Percentiles rank a stretch among this genome's conserved stretches.
These are phyloP conservation scores for Vicugna pacos DNA, from an alignment of 2,113 vertebrate genomes.

Conservation along the genomic window DNA sequence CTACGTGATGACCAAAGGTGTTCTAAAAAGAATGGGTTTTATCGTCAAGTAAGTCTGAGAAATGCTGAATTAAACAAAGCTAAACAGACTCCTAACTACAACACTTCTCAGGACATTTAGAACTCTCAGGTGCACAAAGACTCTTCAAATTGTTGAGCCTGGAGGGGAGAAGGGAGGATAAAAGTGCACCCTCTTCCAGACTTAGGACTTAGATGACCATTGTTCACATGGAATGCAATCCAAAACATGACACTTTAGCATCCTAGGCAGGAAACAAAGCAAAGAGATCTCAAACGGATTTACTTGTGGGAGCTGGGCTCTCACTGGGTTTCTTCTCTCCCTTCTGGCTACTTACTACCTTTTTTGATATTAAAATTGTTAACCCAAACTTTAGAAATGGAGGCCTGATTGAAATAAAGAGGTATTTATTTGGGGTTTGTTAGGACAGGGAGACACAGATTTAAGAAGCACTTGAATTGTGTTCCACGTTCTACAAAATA, in stretches of 20 bases:
- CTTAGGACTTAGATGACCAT: neutral
- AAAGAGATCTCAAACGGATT: neutral
- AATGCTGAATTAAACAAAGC: neutral
- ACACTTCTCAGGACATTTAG: neutral
- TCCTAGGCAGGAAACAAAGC: neutral
- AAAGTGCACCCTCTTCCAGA: neutral
- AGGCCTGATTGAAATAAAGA: neutral
- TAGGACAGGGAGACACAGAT: neutral
- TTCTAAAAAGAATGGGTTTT: neutral
- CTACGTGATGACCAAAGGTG: neutral
- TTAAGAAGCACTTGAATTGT: neutral
- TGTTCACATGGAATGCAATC: neutral
- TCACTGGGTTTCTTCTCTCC: neutral
- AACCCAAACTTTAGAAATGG: neutral
- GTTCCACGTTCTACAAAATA: neutral
- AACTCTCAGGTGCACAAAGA: neutral
- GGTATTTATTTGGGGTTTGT: neutral
- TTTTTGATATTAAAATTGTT: neutral
- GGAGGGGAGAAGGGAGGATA: neutral
- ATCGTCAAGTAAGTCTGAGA: neutral
- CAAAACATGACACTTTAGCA: neutral
- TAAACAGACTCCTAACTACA: neutral
- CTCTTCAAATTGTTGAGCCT: neutral
- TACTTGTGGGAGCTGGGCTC: neutral
- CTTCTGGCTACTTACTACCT: neutral